A percentile compares a stretch with the other conserved stretches of the same genome.
These are phyloP conservation scores for Orestias chungarensis DNA, from an alignment of 2,797 vertebrate genomes.

Conservation along the genomic window DNA sequence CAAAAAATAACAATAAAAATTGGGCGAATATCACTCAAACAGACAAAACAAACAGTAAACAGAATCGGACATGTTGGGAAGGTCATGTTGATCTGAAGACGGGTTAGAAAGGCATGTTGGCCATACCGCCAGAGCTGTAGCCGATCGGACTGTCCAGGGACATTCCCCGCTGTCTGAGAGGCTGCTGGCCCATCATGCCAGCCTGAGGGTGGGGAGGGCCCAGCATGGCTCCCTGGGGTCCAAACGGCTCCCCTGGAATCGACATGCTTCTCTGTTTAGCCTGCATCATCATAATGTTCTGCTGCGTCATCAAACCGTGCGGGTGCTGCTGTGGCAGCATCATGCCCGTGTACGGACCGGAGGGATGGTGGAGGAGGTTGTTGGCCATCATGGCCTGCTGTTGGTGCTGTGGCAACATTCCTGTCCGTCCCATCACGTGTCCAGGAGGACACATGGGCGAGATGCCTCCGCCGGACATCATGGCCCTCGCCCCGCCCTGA, in stretches of 20 bases:
- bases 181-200: slow-evolving; percentile 92
- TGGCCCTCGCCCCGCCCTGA: slow-evolving; percentile 71
- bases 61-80: slow-evolving; percentile 60
- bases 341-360: slow-evolving; percentile 82
- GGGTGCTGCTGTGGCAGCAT: slow-evolving; percentile 86
- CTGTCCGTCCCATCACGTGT: slow-evolving; percentile 96
- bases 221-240: slow-evolving; percentile 91
- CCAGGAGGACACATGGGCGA: slow-evolving; percentile 89
- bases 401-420: slow-evolving; percentile 86
- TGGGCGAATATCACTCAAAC: slow-evolving; percentile 64
- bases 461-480: slow-evolving; percentile 77
- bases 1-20: slow-evolving; percentile 65
- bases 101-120: slow-evolving; percentile 93
- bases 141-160: slow-evolving; percentile 93
- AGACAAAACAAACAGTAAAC: slow-evolving; percentile 75
- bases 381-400: slow-evolving; percentile 88
- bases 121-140: slow-evolving; percentile 91
- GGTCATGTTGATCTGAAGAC: slow-evolving; percentile 49
- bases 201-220: slow-evolving; percentile 88
- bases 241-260: slow-evolving; percentile 90
- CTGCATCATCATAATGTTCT: slow-evolving; percentile 98
- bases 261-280: slow-evolving; percentile 91
- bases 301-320: slow-evolving; percentile 95
- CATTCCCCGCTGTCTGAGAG: slow-evolving; percentile 93
- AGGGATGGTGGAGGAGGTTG: slow-evolving; percentile 82